Conservation (phyloP, 2,797 vertebrate species). For the Naso thynnoides region DNA sequence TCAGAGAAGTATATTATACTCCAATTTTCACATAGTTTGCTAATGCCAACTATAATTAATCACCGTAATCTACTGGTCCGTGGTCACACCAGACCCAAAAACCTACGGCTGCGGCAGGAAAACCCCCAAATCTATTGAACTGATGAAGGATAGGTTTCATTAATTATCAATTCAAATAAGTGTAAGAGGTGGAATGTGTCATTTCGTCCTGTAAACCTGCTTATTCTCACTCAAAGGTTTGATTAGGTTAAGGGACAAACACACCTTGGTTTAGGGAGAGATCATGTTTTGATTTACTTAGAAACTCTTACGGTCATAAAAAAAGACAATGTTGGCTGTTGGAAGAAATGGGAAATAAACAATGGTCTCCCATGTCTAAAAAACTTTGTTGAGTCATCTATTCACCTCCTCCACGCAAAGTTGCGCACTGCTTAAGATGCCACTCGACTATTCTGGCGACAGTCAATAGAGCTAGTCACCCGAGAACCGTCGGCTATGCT, state of each 20-base stretch:
- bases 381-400: conserved; percentile 9
- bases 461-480: no score
- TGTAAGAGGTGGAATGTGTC: neutral
- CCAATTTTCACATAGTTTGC: neutral
- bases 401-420: conserved; percentile 14
- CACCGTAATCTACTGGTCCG: neutral
- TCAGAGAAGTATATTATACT: neutral
- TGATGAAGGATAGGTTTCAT: neutral
- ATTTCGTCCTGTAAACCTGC: neutral
- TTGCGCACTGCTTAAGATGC: neutral
- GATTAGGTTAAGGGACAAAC: neutral
- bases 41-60: neutral
- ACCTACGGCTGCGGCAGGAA: neutral
- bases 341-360: conserved; percentile 30
- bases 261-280: neutral
- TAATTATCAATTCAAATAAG: neutral
- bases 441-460: no score
- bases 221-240: neutral
- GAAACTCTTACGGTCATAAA: neutral
- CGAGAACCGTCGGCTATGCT: conserved; percentile 12
- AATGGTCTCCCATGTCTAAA: conserved; percentile 8
- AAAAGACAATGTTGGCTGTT: conserved; percentile 8
- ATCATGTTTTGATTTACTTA: neutral
- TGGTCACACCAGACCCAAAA: neutral
- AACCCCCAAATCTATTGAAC: neutral